These are phyloP conservation scores for Aleiodes sp. DNA, from an alignment of 1,140 invertebrate genomes.

Conservation along the genomic window DNA sequence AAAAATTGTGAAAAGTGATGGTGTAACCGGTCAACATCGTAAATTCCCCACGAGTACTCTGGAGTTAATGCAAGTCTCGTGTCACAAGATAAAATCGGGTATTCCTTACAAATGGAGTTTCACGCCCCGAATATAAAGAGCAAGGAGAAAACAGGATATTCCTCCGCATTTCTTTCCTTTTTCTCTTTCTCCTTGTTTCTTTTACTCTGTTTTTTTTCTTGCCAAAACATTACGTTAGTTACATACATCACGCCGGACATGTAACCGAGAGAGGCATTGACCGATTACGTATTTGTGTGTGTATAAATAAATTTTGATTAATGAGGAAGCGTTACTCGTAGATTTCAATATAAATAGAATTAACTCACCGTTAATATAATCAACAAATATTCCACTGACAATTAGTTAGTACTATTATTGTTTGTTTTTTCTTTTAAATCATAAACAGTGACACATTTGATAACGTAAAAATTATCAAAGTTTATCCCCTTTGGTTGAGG, in stretches of 20 bases:
- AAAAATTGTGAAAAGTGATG: background rate
- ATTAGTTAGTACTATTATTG: no score
- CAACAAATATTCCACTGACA: background rate
- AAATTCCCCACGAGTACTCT: background rate
- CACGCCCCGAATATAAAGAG: constrained; percentile 35
- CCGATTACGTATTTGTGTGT: no score
- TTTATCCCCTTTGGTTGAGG: background rate
- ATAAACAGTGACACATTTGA: constrained; percentile 12
- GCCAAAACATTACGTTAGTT: constrained; percentile 10
- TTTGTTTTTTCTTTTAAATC: background rate
- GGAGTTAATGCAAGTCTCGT: constrained; percentile 37
- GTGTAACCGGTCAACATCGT: constrained; percentile 17
- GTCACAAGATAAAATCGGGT: constrained; percentile 37
- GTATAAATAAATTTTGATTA: background rate
- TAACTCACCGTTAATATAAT: background rate
- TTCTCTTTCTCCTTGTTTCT: background rate
- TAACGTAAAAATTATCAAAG: background rate
- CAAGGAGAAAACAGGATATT: constrained; percentile 15
- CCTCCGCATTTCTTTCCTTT: background rate
- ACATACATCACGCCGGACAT: background rate
- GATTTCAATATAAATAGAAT: background rate
- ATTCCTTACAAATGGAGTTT: constrained; percentile 34
- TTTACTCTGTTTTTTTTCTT: background rate
- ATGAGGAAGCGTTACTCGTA: background rate
- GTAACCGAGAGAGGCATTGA: constrained; percentile 1